These are phyloP conservation scores for Melitaea athalia DNA, from an alignment of 2,888 invertebrate genomes.

Conservation along the genomic window DNA sequence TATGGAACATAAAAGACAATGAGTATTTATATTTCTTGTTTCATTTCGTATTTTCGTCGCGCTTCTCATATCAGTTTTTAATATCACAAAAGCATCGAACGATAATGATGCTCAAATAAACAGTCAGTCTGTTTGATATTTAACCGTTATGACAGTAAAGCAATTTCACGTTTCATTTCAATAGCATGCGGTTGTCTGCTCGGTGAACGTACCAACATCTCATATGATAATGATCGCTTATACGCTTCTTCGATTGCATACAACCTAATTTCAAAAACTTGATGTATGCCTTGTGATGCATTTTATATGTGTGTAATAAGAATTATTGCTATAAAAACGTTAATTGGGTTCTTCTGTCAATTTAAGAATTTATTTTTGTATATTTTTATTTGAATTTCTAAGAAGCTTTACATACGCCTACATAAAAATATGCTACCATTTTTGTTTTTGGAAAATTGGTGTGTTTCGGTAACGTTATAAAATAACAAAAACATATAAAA, in stretches of 20 bases:
- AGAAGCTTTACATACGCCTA: no score
- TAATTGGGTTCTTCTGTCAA: neutral
- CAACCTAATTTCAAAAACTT: slow-evolving; percentile 31
- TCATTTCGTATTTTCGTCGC: neutral
- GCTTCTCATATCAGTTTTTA: slow-evolving; percentile 38
- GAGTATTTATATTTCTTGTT: no score
- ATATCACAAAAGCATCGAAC: slow-evolving; percentile 3
- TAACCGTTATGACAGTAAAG: slow-evolving; percentile 37
- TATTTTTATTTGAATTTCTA: no score
- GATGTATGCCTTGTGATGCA: slow-evolving; percentile 16
- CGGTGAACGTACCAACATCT: slow-evolving; percentile 31
- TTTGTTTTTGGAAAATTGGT: neutral
- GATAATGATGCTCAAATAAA: slow-evolving; percentile 25
- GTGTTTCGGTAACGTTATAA: neutral
- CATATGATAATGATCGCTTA: slow-evolving; percentile 36
- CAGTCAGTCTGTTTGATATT: slow-evolving; percentile 29
- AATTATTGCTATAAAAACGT: neutral
- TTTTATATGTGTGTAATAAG: neutral
- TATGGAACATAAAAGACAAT: no score
- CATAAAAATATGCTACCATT: no score
- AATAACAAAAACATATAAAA: slow-evolving; percentile 49
- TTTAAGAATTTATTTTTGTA: no score
- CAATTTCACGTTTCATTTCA: slow-evolving; percentile 39
- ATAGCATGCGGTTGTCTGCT: slow-evolving; percentile 36
- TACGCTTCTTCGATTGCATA: slow-evolving; percentile 27